These are phyloP conservation scores for Nothoprocta pentlandii DNA, from an alignment of 2,113 vertebrate genomes.

Conservation along the genomic window DNA sequence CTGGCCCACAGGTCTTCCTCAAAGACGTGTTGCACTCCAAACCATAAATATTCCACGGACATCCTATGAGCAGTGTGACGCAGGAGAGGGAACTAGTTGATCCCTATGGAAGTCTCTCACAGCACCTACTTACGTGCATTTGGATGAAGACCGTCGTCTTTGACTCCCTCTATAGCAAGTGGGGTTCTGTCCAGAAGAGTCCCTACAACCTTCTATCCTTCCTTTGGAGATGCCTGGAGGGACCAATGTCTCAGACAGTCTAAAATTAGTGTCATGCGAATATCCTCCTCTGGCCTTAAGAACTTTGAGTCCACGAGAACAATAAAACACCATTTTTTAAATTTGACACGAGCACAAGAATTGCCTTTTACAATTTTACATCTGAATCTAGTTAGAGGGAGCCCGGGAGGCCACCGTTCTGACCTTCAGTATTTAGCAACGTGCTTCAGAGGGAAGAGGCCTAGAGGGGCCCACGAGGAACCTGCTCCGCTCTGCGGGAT, in stretches of 20 bases:
- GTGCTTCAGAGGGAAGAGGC: neutral
- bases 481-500: neutral
- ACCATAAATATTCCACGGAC: slow-evolving; percentile 56
- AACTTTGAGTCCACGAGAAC: slow-evolving; percentile 14
- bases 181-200: neutral
- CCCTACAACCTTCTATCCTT: neutral
- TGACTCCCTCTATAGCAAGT: neutral
- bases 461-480: neutral
- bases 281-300: slow-evolving; percentile 50
- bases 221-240: slow-evolving; percentile 8
- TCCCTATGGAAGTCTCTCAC: neutral
- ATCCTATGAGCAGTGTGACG: slow-evolving; percentile 22
- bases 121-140: neutral
- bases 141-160: neutral
- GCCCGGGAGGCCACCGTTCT: slow-evolving; percentile 5
- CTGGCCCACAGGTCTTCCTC: slow-evolving; percentile 27
- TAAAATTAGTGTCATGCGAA: slow-evolving; percentile 53
- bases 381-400: slow-evolving; percentile 44
- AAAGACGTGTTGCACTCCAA: slow-evolving; percentile 51
- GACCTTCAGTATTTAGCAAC: neutral
- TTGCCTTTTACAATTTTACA: slow-evolving; percentile 28
- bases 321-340: slow-evolving; percentile 54
- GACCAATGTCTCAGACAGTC: slow-evolving; percentile 13
- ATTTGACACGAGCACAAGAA: slow-evolving; percentile 37
- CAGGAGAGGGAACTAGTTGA: slow-evolving; percentile 33